A percentile compares a stretch with the other conserved stretches of the same genome.
phyloP scores from a whole-genome alignment of 2,888 invertebrate species.

The Hyalella azteca region DNA sequence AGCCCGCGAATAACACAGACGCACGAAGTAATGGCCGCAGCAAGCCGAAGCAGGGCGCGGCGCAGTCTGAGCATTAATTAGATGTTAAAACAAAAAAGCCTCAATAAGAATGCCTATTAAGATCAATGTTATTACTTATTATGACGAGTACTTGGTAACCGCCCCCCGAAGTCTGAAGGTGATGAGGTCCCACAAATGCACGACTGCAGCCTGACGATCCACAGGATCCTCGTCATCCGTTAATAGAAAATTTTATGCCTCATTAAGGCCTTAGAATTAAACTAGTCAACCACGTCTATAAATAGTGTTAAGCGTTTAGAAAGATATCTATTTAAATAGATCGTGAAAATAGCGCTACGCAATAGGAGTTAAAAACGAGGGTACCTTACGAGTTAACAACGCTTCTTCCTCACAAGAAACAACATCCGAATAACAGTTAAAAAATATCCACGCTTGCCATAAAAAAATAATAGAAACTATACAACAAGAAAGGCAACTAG shows the following conservation, averaged over 20 bases:
- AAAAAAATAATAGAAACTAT: slow-evolving; percentile 37
- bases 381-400: slow-evolving; percentile 22
- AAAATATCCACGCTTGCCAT: slow-evolving; percentile 25
- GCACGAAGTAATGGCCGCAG: too few relatives aligned
- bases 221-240: background rate
- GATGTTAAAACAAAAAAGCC: too few relatives aligned
- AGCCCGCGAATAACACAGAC: too few relatives aligned
- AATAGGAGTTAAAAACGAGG: slow-evolving; percentile 20
- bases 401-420: slow-evolving; percentile 14
- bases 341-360: slow-evolving; percentile 23
- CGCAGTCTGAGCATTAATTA: too few relatives aligned
- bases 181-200: too few relatives aligned
- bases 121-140: too few relatives aligned
- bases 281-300: slow-evolving; percentile 37
- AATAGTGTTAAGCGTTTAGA: slow-evolving; percentile 36
- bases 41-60: too few relatives aligned
- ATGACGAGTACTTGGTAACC: too few relatives aligned
- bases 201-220: background rate
- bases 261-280: background rate
- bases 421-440: slow-evolving; percentile 35
- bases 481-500: slow-evolving; percentile 12
- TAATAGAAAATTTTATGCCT: slow-evolving; percentile 13
- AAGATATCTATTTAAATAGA: slow-evolving; percentile 36
- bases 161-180: too few relatives aligned
- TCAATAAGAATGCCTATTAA: too few relatives aligned